These are phyloP conservation scores for Misgurnus mizolepis DNA, from an alignment of 2,113 vertebrate species.

Conservation along the genomic window DNA sequence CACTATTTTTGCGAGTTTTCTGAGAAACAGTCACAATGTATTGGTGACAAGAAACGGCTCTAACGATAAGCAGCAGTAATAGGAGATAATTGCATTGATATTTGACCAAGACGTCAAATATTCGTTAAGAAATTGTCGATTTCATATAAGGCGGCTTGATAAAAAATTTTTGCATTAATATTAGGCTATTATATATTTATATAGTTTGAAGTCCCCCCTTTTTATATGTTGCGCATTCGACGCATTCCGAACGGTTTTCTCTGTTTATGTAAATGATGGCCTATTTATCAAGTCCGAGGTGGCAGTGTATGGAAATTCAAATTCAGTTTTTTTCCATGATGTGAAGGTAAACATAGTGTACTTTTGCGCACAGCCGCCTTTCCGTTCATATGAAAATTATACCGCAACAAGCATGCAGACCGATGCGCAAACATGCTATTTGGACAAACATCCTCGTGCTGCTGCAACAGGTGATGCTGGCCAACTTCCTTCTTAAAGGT, in stretches of 20 bases:
- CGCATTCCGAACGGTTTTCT: background rate
- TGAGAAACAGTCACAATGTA: conserved; percentile 67
- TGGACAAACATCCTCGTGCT: background rate
- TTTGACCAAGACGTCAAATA: background rate
- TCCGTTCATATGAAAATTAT: conserved; percentile 15
- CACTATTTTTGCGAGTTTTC: conserved; percentile 72
- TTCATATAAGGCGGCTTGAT: background rate
- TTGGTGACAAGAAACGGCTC: conserved; percentile 66
- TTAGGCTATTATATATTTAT: background rate
- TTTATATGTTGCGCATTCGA: background rate
- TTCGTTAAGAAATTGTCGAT: background rate
- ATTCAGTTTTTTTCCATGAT: conserved; percentile 20
- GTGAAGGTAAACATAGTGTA: conserved; percentile 1
- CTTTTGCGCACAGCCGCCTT: background rate
- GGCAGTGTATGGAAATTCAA: conserved; percentile 22
- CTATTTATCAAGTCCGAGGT: conserved; percentile 33
- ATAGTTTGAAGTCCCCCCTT: background rate
- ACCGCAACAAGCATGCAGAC: background rate
- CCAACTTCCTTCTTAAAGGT: background rate
- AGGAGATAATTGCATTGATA: background rate
- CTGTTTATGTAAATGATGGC: conserved; percentile 11
- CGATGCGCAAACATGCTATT: background rate
- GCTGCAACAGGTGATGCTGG: conserved; percentile 22
- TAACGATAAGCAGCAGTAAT: background rate
- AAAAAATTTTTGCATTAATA: background rate